Conservation (phyloP, 2,113 vertebrate species). For the Ammodramus savannarum region DNA sequence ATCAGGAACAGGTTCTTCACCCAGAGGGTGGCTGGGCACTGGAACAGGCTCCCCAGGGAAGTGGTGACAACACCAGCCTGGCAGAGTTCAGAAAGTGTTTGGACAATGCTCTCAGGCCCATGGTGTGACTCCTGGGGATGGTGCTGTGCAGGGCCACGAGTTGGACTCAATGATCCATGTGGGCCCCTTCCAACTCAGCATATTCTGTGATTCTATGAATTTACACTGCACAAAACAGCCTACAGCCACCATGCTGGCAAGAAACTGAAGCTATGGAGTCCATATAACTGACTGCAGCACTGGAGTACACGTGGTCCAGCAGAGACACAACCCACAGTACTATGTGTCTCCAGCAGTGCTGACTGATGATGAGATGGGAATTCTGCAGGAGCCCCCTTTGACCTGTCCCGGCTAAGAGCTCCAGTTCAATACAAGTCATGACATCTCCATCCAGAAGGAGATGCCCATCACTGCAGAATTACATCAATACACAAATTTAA, state of each 20-base stretch:
- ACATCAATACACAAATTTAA: not conserved
- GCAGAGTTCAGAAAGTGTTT: not conserved
- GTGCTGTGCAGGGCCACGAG: not conserved
- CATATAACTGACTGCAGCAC: not conserved
- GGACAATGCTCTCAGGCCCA: not conserved
- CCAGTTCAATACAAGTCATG: not conserved
- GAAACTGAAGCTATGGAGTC: not conserved
- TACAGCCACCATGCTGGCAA: not conserved
- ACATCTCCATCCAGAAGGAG: not conserved
- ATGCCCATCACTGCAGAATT: not conserved
- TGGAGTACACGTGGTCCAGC: not conserved
- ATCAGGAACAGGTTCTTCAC: not conserved
- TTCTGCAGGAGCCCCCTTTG: not conserved
- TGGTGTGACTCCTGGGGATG: not conserved
- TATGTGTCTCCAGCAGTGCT: fast-evolving
- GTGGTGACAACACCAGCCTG: not conserved
- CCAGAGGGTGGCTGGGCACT: fast-evolving
- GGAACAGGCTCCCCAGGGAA: not conserved
- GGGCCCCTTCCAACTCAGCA: not conserved
- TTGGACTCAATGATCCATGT: fast-evolving
- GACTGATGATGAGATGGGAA: not conserved
- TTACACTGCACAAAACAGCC: not conserved
- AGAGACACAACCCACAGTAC: not conserved
- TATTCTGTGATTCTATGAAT: not conserved
- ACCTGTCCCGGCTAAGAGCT: not conserved